Evolutionary conservation across 2,888 invertebrate species (phyloP).

Genomic region (Dendrolimus houi): DNA sequence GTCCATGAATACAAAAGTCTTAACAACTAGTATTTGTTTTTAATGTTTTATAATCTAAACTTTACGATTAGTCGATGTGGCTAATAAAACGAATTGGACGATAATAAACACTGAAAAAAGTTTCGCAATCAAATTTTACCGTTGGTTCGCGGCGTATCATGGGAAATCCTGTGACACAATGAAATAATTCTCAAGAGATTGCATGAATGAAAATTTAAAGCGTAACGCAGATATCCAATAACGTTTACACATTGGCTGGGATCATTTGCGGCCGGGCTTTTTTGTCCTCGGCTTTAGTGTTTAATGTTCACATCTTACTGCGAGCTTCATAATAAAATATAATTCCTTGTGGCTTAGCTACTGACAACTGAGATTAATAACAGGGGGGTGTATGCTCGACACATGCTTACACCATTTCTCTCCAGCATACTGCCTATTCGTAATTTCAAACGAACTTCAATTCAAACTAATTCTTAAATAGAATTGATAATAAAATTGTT

Average conservation of each 20-base stretch:
- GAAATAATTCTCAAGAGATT: conserved; percentile 20
- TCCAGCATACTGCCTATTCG: background rate
- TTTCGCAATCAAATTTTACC: conserved; percentile 15
- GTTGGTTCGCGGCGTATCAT: conserved; percentile 13
- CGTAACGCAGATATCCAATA: conserved; percentile 7
- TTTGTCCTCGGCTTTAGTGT: conserved; percentile 16
- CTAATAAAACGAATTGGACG: too few species aligned
- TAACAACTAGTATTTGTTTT: too few species aligned
- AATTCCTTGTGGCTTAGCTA: conserved; percentile 41
- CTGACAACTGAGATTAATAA: conserved; percentile 67
- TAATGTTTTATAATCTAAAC: too few species aligned
- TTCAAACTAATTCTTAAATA: too few species aligned
- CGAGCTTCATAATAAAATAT: background rate
- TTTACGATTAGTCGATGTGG: too few species aligned
- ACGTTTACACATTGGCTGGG: background rate
- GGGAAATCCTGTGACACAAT: conserved; percentile 18
- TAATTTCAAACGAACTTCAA: too few species aligned
- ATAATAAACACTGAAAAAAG: background rate
- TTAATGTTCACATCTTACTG: background rate
- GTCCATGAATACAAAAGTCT: too few species aligned
- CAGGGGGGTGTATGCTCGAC: conserved; percentile 40
- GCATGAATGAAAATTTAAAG: conserved; percentile 19
- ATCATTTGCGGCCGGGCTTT: conserved; percentile 1
- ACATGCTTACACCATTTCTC: conserved; percentile 1
- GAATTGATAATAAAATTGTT: too few species aligned